Percentiles rank a stretch among this genome's conserved stretches.
Conservation (phyloP, 2,113 vertebrate species). For the Prolemur simus region DNA sequence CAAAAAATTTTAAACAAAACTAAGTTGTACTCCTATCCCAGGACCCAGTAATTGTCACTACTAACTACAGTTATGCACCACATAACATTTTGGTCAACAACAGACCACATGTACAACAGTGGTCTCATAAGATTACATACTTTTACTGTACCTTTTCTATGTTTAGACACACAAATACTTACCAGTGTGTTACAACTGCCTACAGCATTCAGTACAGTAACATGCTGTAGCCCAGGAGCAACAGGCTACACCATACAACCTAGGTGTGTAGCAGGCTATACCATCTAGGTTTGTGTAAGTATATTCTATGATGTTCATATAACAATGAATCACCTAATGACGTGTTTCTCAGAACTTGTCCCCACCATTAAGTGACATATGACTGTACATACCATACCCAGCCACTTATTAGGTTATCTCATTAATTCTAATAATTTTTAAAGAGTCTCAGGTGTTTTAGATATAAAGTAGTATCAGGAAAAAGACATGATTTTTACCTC, state of each 20-base stretch:
- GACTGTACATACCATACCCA: background rate
- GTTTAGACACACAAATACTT: background rate
- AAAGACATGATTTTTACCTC: background rate
- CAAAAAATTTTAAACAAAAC: background rate
- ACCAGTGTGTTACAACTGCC: background rate
- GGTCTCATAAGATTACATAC: background rate
- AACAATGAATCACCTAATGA: background rate
- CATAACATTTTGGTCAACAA: background rate
- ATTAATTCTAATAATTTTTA: constrained; percentile 10
- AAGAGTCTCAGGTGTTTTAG: background rate
- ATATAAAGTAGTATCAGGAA: constrained; percentile 5
- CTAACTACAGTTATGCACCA: background rate
- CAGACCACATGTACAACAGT: background rate
- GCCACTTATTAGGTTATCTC: background rate
- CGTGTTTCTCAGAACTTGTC: background rate
- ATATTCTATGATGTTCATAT: background rate
- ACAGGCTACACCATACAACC: background rate
- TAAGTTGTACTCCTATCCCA: background rate
- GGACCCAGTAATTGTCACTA: background rate
- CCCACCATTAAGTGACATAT: background rate
- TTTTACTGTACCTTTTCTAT: background rate
- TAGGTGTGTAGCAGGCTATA: background rate
- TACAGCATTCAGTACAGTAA: background rate
- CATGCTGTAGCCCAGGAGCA: background rate
- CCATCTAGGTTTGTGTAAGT: background rate